Percentiles rank a stretch among this genome's conserved stretches.
These are phyloP conservation scores for Rugalucina vietnamica DNA, from an alignment of 2,888 invertebrate genomes.

Conservation along the genomic window DNA sequence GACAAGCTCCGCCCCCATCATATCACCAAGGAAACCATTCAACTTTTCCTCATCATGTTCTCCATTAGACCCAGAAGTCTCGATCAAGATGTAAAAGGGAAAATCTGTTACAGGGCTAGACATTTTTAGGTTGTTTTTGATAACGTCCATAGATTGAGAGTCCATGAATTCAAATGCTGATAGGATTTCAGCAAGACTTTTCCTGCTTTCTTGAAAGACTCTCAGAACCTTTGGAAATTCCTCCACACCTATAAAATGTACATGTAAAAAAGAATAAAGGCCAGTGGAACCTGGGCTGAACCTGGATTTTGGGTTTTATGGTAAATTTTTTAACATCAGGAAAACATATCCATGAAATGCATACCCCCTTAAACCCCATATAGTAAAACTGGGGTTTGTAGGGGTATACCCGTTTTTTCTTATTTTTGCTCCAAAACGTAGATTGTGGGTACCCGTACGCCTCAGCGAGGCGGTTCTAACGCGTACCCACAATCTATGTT, in stretches of 20 bases:
- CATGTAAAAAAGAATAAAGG: too few relatives aligned
- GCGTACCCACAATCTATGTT: too few relatives aligned
- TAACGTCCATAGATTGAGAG: slow-evolving; percentile 88
- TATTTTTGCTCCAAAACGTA: too few relatives aligned
- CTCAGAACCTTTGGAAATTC: slow-evolving; percentile 91
- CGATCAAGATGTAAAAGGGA: slow-evolving; percentile 82
- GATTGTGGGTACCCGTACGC: too few relatives aligned
- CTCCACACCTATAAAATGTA: slow-evolving; percentile 87
- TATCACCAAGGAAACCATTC: slow-evolving; percentile 89
- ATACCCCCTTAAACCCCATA: too few relatives aligned
- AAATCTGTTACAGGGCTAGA: slow-evolving; percentile 83
- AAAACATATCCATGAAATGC: too few relatives aligned
- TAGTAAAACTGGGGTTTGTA: too few relatives aligned
- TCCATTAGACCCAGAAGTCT: slow-evolving; percentile 89
- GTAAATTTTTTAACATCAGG: too few relatives aligned
- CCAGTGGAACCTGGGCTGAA: too few relatives aligned
- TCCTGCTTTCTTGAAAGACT: slow-evolving; percentile 90
- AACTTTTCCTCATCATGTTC: slow-evolving; percentile 95
- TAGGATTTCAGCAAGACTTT: slow-evolving; percentile 93
- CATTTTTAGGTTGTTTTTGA: slow-evolving; percentile 87
- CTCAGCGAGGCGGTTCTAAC: too few relatives aligned
- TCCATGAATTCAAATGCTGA: slow-evolving; percentile 99
- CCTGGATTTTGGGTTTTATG: too few relatives aligned
- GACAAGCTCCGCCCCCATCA: slow-evolving; percentile 90
- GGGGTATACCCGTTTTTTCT: too few relatives aligned